These are phyloP conservation scores for Myotis lucifugus DNA, from an alignment of 2,113 vertebrate genomes.

Conservation along the genomic window DNA sequence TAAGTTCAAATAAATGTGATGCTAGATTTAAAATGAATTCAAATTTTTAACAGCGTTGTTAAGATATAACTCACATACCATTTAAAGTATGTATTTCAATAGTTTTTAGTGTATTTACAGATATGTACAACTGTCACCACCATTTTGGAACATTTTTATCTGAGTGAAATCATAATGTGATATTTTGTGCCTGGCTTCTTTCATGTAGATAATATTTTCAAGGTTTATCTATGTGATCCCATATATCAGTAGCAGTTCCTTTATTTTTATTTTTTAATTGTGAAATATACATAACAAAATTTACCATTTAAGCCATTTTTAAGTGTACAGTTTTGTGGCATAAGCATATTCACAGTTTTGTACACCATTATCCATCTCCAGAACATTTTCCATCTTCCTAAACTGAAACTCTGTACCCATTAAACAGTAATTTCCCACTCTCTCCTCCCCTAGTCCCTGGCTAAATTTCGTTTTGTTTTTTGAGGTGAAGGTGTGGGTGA, in stretches of 20 bases:
- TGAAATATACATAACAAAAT: background rate
- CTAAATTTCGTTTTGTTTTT: background rate
- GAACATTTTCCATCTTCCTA: background rate
- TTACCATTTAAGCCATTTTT: conserved; percentile 12
- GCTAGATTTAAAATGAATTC: conserved; percentile 27
- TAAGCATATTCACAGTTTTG: background rate
- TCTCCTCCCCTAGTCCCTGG: background rate
- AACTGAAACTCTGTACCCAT: background rate
- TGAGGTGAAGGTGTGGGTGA: background rate
- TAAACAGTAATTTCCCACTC: background rate
- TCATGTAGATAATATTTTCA: conserved; percentile 20
- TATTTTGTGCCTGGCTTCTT: conserved; percentile 36
- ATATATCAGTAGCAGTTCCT: background rate
- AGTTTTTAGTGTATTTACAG: background rate
- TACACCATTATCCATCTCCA: background rate
- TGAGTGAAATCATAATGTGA: background rate
- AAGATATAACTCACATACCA: background rate
- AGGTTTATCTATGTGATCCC: background rate
- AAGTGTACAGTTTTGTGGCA: background rate
- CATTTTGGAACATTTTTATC: conserved; percentile 4
- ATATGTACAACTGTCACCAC: background rate
- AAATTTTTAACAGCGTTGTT: conserved; percentile 5
- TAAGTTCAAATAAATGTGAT: conserved; percentile 11
- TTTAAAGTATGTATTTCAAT: background rate
- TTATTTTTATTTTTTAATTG: conserved; percentile 11